A percentile compares a stretch with the other conserved stretches of the same genome.
Evolutionary conservation across 2,113 vertebrate genomes (phyloP).

Genomic region (Lophochroa leadbeateri): DNA sequence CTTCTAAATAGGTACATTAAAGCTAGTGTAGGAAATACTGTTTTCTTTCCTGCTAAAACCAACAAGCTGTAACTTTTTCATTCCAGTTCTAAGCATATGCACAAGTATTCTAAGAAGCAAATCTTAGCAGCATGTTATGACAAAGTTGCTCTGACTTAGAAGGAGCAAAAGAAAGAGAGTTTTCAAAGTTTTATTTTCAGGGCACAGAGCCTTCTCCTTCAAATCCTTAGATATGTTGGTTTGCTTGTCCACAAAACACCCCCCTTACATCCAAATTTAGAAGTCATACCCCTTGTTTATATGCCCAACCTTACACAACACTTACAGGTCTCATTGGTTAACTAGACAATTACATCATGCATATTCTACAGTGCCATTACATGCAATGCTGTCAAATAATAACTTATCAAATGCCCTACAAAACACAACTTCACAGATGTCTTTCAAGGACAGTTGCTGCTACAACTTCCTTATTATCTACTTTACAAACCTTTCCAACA

Average conservation of each 20-base stretch:
- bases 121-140: neutral
- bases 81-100: neutral
- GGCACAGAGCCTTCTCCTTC: neutral
- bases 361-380: neutral
- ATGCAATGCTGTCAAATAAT: constrained; percentile 8
- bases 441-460: constrained; percentile 9
- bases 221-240: neutral
- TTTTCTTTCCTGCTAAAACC: neutral
- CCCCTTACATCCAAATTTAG: neutral
- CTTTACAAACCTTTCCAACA: constrained; percentile 17
- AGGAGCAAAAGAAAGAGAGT: neutral
- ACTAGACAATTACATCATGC: neutral
- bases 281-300: neutral
- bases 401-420: neutral
- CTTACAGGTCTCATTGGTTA: neutral
- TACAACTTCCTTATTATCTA: constrained; percentile 29
- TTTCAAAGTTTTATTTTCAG: neutral
- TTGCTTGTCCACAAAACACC: neutral
- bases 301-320: neutral
- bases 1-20: neutral
- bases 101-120: neutral
- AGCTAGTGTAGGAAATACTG: neutral
- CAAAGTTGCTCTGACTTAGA: neutral
- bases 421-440: neutral
- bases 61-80: neutral